phyloP scores from a whole-genome alignment of 2,888 invertebrate species.

The Epistrophe grossulariae region DNA sequence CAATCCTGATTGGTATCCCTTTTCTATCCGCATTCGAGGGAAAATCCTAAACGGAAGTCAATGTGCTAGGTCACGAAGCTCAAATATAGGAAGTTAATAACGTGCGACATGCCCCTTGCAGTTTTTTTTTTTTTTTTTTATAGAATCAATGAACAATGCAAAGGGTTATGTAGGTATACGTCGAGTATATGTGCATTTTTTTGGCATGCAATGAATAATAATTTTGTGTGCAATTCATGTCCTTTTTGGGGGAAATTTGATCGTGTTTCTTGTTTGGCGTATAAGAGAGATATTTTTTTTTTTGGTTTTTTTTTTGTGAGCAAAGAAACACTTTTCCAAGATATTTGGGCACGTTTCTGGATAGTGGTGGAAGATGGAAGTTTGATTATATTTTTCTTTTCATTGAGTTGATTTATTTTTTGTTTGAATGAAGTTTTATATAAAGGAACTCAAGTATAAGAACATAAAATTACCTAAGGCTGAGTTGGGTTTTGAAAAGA shows the following conservation, averaged over 20 bases:
- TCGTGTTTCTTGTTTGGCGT: constrained; percentile 25
- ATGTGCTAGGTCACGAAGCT: constrained; percentile 75
- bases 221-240: constrained; percentile 74
- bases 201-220: constrained; percentile 74
- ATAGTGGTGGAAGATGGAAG: constrained; percentile 5
- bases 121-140: constrained; percentile 18
- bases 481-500: not conserved
- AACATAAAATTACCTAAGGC: constrained; percentile 1
- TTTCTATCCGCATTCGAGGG: constrained; percentile 15
- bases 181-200: constrained; percentile 48
- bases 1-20: constrained; percentile 50
- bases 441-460: not conserved
- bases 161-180: not conserved
- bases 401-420: constrained; percentile 13
- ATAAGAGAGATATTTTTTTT: constrained; percentile 8
- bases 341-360: constrained; percentile 15
- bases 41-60: constrained; percentile 69
- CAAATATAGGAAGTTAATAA: constrained; percentile 76
- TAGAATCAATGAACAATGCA: constrained; percentile 2
- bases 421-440: not conserved
- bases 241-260: constrained; percentile 59
- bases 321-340: constrained; percentile 2
- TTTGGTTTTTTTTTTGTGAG: not conserved
- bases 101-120: constrained; percentile 59
- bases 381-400: constrained; percentile 25